Percentiles rank a stretch among this genome's conserved stretches.
phyloP scores from a whole-genome alignment of 2,113 vertebrate species.

The Thermophis baileyi region DNA sequence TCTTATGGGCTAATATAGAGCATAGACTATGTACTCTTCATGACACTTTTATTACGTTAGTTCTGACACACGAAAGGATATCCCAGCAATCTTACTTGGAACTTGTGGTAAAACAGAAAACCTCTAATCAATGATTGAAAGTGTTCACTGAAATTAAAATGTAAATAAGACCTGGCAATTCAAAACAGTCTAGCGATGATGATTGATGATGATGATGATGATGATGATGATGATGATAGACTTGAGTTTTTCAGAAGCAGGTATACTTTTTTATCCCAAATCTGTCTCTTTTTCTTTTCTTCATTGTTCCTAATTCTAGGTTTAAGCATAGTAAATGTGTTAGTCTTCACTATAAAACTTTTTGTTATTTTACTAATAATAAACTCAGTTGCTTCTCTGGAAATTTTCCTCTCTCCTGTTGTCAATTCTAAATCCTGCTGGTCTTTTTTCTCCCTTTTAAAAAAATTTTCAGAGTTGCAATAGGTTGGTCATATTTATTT shows the following conservation, averaged over 20 bases:
- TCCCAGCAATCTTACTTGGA: not conserved
- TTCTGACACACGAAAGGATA: not conserved
- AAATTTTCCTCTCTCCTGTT: not conserved
- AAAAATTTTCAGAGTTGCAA: not conserved
- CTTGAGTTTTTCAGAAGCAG: not conserved
- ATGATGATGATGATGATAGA: not conserved
- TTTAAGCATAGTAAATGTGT: not conserved
- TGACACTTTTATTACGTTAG: not conserved
- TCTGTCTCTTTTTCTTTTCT: not conserved
- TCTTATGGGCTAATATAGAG: not conserved
- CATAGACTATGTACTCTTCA: not conserved
- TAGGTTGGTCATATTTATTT: not conserved
- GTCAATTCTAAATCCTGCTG: not conserved
- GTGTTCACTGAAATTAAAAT: not conserved
- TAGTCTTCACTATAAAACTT: not conserved
- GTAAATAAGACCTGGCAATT: not conserved
- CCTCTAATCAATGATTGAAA: not conserved
- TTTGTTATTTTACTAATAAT: not conserved
- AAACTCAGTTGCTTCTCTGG: not conserved
- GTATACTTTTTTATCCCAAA: not conserved
- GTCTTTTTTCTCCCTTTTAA: not conserved
- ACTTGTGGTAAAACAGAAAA: not conserved
- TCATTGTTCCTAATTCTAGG: not conserved
- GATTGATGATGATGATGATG: not conserved
- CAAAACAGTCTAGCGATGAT: not conserved